Evolutionary conservation across 2,113 vertebrate genomes (phyloP).

Genomic region (Pycnonotus jocosus): DNA sequence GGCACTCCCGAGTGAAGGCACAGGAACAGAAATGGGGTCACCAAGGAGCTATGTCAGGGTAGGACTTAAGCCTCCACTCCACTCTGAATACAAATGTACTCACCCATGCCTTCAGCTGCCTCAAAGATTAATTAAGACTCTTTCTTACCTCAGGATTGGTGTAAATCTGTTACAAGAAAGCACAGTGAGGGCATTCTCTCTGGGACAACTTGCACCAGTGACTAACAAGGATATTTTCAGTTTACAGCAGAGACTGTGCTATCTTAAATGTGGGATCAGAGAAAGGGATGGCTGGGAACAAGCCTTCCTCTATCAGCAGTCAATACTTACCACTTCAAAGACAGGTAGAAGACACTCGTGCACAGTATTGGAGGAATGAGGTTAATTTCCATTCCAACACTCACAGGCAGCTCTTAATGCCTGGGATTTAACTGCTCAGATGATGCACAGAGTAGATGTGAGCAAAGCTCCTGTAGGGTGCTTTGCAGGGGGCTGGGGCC

Average conservation of each 20-base stretch:
- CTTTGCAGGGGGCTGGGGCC: neutral
- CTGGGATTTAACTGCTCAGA: neutral
- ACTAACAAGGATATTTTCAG: neutral
- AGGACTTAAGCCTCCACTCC: constrained; percentile 11
- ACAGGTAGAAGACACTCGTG: neutral
- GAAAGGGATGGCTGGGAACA: neutral
- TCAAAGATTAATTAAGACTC: constrained; percentile 44
- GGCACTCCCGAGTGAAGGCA: neutral
- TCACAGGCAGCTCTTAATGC: neutral
- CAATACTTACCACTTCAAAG: constrained; percentile 25
- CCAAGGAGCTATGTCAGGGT: constrained; percentile 11
- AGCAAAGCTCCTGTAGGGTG: neutral
- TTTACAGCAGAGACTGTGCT: neutral
- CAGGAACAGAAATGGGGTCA: constrained; percentile 26
- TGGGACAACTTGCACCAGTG: neutral
- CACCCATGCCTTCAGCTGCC: constrained; percentile 31
- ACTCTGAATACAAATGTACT: constrained; percentile 48
- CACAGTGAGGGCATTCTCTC: constrained; percentile 54
- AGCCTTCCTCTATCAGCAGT: neutral
- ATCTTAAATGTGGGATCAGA: neutral
- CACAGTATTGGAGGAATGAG: neutral
- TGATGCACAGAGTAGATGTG: neutral
- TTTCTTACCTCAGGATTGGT: constrained; percentile 76
- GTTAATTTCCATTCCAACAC: neutral
- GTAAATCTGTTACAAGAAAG: constrained; percentile 72